Evolutionary conservation across 92 coral and sea anemone species (phyloP), one percentile per base, ranked within the genome.

Genomic region (Zoanthus sansibaricus): DNA sequence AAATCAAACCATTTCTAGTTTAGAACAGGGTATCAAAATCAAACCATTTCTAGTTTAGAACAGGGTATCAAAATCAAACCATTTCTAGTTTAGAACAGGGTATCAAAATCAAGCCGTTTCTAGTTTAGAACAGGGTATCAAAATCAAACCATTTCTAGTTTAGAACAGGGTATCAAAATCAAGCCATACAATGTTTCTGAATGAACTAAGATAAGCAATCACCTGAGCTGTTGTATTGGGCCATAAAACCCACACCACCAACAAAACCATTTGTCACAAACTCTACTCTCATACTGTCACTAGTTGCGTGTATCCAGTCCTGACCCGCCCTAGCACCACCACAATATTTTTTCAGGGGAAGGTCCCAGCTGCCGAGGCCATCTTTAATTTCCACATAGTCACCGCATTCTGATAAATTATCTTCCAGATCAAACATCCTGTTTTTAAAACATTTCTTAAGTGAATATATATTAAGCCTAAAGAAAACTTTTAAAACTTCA

Each of bases 351-450:
- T 59, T 31, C 37, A 94, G 89, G 2, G 69, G 66, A 4, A 70
- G 37, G 10, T 95, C 89, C 99, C 99, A 97, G 71, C 95, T 90
- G 73, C 86, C 92, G n/a, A 76, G 75, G 37, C 99, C 99, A 64
- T 97, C 99, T 51, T 72, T 86, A 9, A 97, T 88, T 62, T 91
- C 82, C 32, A 97, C 89, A 49, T 84, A 86, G 66, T 97, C 98
- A 11, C 83, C 80, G 46, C 98, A 94, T 12, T 77, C 82, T 15
- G 61, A 55, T 10, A 72, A 49, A 16, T 72, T 72, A 30, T 32
- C 51, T 52, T 93, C 93, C 75, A 95, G 77, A 68, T 91, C 88
- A 64, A 96, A 89, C 0, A 58, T 69, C 20, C 99, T 96, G 49
- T 62, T 62, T 62, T 62, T 0, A 17, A 62, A 62, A 49, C 12